phyloP scores from a whole-genome alignment of 2,797 vertebrate species.

The Galago senegalensis region DNA sequence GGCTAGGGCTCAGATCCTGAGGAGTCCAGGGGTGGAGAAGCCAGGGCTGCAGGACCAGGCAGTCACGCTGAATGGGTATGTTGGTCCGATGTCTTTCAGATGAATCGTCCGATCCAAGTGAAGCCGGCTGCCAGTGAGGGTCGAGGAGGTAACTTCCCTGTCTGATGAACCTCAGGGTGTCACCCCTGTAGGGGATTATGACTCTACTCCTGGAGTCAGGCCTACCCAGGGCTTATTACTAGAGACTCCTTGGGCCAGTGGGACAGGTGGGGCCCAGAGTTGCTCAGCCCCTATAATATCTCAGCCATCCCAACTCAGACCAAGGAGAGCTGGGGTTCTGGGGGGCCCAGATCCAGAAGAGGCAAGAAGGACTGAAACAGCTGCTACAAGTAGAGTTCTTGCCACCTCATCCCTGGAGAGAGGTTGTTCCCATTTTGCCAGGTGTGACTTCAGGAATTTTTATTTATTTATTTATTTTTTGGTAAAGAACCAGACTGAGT shows the following conservation, averaged over 20 bases:
- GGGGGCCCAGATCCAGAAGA: background rate
- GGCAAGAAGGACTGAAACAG: background rate
- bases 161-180: conserved; percentile 32
- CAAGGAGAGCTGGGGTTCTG: background rate
- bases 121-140: conserved; percentile 93
- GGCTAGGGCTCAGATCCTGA: background rate
- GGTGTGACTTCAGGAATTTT: background rate
- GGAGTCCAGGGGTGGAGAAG: background rate
- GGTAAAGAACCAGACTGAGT: background rate
- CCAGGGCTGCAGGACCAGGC: background rate
- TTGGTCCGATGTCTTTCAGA: conserved; percentile 89
- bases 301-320: background rate
- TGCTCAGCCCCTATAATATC: background rate
- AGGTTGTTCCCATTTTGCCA: background rate
- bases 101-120: conserved; percentile 93
- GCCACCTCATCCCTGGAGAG: background rate
- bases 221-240: background rate
- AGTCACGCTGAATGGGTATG: conserved; percentile 9
- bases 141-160: conserved; percentile 91
- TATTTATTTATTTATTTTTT: background rate
- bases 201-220: background rate
- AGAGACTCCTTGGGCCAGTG: background rate
- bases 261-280: background rate
- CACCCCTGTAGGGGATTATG: background rate
- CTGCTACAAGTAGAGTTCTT: background rate